phyloP scores from a whole-genome alignment of 1,140 invertebrate species.

The Hormaphis cornu region DNA sequence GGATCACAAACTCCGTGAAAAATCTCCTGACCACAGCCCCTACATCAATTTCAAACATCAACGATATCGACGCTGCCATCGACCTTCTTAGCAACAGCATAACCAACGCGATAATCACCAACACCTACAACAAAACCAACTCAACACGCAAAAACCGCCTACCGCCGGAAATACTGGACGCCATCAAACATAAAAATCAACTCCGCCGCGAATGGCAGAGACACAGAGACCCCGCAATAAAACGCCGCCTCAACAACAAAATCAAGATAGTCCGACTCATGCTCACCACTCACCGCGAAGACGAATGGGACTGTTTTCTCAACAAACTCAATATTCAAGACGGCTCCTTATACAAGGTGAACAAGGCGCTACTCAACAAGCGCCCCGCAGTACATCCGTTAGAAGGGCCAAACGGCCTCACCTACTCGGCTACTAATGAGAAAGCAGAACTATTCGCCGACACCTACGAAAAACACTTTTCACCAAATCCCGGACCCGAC shows the following conservation, averaged over 20 bases:
- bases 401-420: background rate
- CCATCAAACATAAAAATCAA: background rate
- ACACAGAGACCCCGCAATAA: background rate
- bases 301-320: background rate
- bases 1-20: background rate
- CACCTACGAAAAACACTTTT: background rate
- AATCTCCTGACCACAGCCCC: background rate
- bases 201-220: background rate
- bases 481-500: background rate
- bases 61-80: background rate
- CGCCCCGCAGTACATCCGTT: background rate
- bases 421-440: background rate
- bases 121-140: background rate
- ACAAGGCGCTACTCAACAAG: background rate
- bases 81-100: background rate
- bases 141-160: background rate
- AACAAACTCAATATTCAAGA: background rate
- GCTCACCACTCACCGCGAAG: background rate
- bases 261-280: background rate
- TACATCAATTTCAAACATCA: background rate
- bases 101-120: background rate
- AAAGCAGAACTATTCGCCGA: background rate
- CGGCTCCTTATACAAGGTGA: background rate
- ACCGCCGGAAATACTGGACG: background rate
- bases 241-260: background rate